These are phyloP conservation scores for Stegostoma tigrinum DNA, from an alignment of 2,113 vertebrate species.

Conservation along the genomic window DNA sequence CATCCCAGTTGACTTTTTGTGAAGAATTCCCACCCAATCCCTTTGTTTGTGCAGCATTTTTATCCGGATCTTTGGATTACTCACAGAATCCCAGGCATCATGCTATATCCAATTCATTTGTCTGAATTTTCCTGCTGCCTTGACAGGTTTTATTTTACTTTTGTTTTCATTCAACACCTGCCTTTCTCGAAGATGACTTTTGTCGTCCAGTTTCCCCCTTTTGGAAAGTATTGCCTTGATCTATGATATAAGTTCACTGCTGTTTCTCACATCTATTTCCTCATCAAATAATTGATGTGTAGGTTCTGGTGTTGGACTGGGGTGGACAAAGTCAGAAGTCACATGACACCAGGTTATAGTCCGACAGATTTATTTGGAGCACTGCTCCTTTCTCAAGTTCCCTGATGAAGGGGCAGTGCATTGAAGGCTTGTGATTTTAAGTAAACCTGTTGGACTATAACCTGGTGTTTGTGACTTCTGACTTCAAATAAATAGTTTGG, in stretches of 20 bases:
- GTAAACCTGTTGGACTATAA: too few relatives aligned
- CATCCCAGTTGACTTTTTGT: constrained; percentile 22
- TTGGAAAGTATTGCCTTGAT: background rate
- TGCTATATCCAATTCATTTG: background rate
- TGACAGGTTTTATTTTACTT: background rate
- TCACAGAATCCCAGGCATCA: background rate
- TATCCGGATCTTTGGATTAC: background rate
- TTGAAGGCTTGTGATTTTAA: too few relatives aligned
- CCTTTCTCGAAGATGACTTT: background rate
- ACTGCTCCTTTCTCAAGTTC: too few relatives aligned
- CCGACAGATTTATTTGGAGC: too few relatives aligned
- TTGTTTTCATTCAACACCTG: background rate
- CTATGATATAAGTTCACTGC: background rate
- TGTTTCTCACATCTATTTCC: background rate
- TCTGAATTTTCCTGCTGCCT: background rate
- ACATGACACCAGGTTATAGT: too few relatives aligned
- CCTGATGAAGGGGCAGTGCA: too few relatives aligned
- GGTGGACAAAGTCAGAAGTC: too few relatives aligned
- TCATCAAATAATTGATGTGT: too few relatives aligned
- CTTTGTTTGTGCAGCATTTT: background rate
- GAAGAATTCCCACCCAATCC: constrained; percentile 14
- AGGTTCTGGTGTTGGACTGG: too few relatives aligned
- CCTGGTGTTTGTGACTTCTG: too few relatives aligned
- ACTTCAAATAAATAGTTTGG: background rate
- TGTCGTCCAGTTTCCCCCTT: too few relatives aligned